phyloP scores from a whole-genome alignment of 2,888 invertebrate species.

The Sialis fuliginosa region DNA sequence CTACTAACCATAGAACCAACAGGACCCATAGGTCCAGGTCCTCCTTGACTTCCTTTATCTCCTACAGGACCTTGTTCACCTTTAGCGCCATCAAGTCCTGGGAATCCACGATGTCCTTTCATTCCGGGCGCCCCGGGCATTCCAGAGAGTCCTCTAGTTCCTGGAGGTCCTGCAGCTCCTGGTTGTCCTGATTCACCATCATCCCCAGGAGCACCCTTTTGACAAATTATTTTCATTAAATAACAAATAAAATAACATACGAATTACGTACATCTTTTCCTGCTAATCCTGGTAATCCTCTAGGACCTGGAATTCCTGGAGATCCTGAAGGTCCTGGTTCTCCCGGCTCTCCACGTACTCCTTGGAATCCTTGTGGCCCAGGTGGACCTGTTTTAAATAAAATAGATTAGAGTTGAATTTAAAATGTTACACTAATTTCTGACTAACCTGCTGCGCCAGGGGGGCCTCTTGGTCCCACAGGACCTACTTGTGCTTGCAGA shows the following conservation, averaged over 20 bases:
- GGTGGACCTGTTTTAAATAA: slow-evolving; percentile 24
- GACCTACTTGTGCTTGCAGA: slow-evolving; percentile 63
- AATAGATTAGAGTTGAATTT: too few species aligned
- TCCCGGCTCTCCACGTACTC: slow-evolving; percentile 61
- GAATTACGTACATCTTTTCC: slow-evolving; percentile 52
- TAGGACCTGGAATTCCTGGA: slow-evolving; percentile 32
- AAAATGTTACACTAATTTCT: too few species aligned
- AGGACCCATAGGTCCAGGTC: slow-evolving; percentile 48
- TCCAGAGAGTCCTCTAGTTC: slow-evolving; percentile 53
- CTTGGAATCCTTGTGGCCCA: slow-evolving; percentile 71
- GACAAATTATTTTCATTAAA: not conserved
- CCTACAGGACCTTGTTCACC: slow-evolving; percentile 61
- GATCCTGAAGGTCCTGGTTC: slow-evolving; percentile 54
- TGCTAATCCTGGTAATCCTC: slow-evolving; percentile 49
- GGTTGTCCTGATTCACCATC: slow-evolving; percentile 64
- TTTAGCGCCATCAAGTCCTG: slow-evolving; percentile 62
- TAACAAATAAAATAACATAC: not conserved
- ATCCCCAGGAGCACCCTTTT: slow-evolving; percentile 56
- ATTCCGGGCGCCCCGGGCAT: slow-evolving; percentile 64
- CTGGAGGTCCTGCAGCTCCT: slow-evolving; percentile 52
- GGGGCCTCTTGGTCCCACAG: slow-evolving; percentile 63
- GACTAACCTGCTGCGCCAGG: slow-evolving; percentile 32
- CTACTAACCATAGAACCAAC: slow-evolving; percentile 45
- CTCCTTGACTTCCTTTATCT: slow-evolving; percentile 56
- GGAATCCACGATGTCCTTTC: slow-evolving; percentile 70